Base-by-base conservation (phyloP, 2,797 vertebrate genomes). In the Bradypodion ventrale region DNA sequence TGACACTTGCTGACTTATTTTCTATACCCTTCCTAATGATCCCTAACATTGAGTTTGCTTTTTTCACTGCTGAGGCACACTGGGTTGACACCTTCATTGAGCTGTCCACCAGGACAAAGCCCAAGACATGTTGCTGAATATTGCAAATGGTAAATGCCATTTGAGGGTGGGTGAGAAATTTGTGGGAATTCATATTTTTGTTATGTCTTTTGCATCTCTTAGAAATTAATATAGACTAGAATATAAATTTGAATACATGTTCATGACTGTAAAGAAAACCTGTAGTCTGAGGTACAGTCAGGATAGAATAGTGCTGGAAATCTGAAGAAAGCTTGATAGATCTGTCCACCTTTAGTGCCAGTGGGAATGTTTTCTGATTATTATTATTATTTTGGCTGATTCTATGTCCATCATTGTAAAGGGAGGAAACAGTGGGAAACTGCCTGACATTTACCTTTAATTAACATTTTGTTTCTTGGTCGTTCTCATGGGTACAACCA, bases 391-490 rank as follows among this genome's bases (percentile, higher is more conserved):
- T 29, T 21, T 21, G 7, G 46, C 32, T 75, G 32, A 4, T 75
- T 12, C 21, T 63, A 2, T 52, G 35, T 27, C 59, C 37, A 12
- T 2, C 60, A 44, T 21, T 25, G 37, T 29, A 6, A 29, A 25
- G 56, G 4, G 8, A 75, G 21, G 25, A 77, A 25, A 77, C 21
- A 10, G 7, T 25, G 2, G 63, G 75, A 83, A 80, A 70, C 59
- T n/a, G 12, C 42, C 75, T 27, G 5, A 3, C 3, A 7, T 69
- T 62, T 78, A 74, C 42, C 75, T 75, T 70, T 35, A 25, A 49
- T 63, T 62, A 84, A 63, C 62, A 35, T 37, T 78, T 69, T n/a
- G 35, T 73, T 86, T 82, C 85, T 77, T 62, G 62, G n/a, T n/a
- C n/a, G n/a, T 15, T 15, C 13, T 52, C 23, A 29, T 77, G 56